Evolutionary conservation across 2,888 invertebrate genomes (phyloP), one percentile per base, ranked within the genome.

Genomic region (Ametastegia equiseti): DNA sequence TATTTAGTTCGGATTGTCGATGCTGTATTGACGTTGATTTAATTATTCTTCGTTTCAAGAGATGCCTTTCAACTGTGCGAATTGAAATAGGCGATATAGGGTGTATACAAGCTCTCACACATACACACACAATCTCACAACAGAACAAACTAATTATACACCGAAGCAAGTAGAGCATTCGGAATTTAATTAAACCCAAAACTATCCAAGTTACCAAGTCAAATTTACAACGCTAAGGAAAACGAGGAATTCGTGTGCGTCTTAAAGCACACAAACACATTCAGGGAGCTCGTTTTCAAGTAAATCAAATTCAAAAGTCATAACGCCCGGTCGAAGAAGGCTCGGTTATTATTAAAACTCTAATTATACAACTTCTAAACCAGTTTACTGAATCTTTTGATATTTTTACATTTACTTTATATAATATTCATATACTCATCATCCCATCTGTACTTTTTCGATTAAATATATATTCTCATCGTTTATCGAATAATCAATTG

Each of bases 121-220:
- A n/a, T n/a, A n/a, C n/a, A n/a, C n/a, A n/a, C n/a, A n/a, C n/a
- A n/a, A n/a, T n/a, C n/a, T n/a, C n/a, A 47, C 2, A 71, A 71
- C 69, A 27, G 27, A 2, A 71, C 45, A 0, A 15, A 45, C 69
- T 71, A 71, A 71, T 71, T 71, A 71, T 71, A 71, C 45, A 19
- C 27, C 45, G 6, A 33, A 27, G 13, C 27, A 27, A 42, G 27
- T 71, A 30, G 7, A 27, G 45, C 45, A n/a, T 45, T 71, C 30
- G 23, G 27, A 47, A 45, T 71, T 71, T 45, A 71, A 71, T 71
- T 27, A 71, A 71, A 45, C 30, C 45, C 47, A 3, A 15, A 47
- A 45, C 27, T 45, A 23, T 45, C 15, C 45, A 30, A 71, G 45
- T 71, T 71, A 27, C 45, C 27, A 71, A 67, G 36, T 47, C 15